Evolutionary conservation across 2,797 vertebrate genomes (phyloP).

Genomic region (Scolopax rusticola): DNA sequence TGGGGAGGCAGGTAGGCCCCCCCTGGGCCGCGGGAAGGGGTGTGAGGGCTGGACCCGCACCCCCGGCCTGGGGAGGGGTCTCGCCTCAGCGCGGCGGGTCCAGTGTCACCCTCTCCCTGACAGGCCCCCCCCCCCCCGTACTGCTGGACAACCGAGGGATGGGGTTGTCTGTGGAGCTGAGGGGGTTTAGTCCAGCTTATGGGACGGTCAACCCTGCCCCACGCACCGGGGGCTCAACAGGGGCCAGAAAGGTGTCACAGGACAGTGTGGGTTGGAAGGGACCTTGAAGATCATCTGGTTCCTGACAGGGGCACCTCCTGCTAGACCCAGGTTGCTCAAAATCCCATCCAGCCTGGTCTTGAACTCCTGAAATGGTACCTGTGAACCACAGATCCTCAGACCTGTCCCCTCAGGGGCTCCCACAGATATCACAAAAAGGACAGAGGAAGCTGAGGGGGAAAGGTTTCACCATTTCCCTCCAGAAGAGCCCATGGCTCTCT

Average conservation of each 20-base stretch:
- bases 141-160: no score
- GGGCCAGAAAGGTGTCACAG: not conserved
- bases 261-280: not conserved
- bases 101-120: not conserved
- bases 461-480: not conserved
- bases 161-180: rapidly evolving
- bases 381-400: rapidly evolving
- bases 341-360: not conserved
- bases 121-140: no score
- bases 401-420: not conserved
- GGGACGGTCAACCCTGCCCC: rapidly evolving
- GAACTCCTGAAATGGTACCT: not conserved
- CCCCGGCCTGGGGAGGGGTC: not conserved
- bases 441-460: rapidly evolving
- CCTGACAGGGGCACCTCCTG: not conserved
- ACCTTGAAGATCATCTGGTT: not conserved
- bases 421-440: not conserved
- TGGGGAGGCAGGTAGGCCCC: rapidly evolving
- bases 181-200: rapidly evolving
- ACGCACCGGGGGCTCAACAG: rapidly evolving
- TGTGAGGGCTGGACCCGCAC: not conserved
- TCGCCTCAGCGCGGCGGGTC: no score
- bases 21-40: not conserved
- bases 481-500: not conserved
- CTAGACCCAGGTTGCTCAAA: not conserved